phyloP scores from a whole-genome alignment of 2,888 invertebrate species.

The Drosophila paucipuncta region DNA sequence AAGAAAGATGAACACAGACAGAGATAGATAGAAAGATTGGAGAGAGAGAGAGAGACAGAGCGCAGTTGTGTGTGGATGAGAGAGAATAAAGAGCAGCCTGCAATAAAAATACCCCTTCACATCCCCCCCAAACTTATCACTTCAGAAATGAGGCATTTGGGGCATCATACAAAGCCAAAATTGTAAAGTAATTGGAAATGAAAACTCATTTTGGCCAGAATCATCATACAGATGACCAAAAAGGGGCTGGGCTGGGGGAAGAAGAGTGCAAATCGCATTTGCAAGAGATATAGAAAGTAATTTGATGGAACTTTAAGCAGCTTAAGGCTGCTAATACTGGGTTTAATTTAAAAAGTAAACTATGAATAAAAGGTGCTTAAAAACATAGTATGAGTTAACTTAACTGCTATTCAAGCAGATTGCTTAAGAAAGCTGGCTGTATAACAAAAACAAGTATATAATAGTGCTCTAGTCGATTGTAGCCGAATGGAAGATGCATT shows the following conservation, averaged over 20 bases:
- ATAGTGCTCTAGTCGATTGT: background rate
- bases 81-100: constrained; percentile 13
- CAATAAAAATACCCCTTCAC: constrained; percentile 22
- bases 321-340: background rate
- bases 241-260: background rate
- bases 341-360: constrained; percentile 1
- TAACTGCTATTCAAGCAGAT: background rate
- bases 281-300: constrained; percentile 31
- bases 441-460: background rate
- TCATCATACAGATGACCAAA: constrained; percentile 39
- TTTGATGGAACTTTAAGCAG: constrained; percentile 35
- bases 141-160: constrained; percentile 41
- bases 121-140: constrained; percentile 1
- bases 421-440: background rate
- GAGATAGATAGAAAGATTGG: background rate
- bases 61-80: background rate
- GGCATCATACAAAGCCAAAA: constrained; percentile 67
- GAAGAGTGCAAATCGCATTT: constrained; percentile 19
- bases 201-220: constrained; percentile 73
- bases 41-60: background rate
- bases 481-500: background rate
- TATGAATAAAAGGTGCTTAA: background rate
- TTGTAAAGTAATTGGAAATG: constrained; percentile 80
- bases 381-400: background rate
- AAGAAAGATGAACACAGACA: background rate